Evolutionary conservation across 1,140 invertebrate genomes (phyloP).

Genomic region (Metaphire vulgaris): DNA sequence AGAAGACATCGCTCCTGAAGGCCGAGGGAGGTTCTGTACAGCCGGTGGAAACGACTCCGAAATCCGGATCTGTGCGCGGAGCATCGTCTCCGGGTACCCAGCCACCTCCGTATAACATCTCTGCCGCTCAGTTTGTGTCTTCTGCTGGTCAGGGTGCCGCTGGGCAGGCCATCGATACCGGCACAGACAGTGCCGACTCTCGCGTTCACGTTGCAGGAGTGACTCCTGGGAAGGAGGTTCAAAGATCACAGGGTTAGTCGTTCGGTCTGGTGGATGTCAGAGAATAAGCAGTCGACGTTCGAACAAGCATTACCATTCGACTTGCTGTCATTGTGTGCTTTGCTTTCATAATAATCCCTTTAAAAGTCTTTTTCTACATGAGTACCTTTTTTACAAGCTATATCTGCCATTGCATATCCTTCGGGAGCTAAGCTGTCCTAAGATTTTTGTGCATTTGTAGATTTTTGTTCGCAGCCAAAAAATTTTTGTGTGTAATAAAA

Average conservation of each 20-base stretch:
- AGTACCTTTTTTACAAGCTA: too few relatives aligned
- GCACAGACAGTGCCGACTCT: neutral
- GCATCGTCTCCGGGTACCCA: neutral
- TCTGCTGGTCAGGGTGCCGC: neutral
- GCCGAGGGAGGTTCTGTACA: constrained; percentile 54
- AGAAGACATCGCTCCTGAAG: constrained; percentile 74
- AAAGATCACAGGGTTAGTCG: neutral
- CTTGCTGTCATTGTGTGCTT: too few relatives aligned
- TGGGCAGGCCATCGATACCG: neutral
- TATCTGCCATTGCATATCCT: too few relatives aligned
- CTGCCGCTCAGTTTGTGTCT: neutral
- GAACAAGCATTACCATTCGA: too few relatives aligned
- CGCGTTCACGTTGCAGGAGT: neutral
- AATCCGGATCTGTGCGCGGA: constrained; percentile 9
- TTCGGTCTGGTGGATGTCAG: too few relatives aligned
- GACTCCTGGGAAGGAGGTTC: neutral
- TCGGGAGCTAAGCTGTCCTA: too few relatives aligned
- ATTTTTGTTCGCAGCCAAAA: too few relatives aligned
- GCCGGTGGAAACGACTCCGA: constrained; percentile 35
- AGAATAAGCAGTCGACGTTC: too few relatives aligned
- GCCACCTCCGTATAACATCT: neutral
- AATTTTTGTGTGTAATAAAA: too few relatives aligned
- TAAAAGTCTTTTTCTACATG: too few relatives aligned
- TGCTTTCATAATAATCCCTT: too few relatives aligned
- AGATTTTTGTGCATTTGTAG: too few relatives aligned